Conservation (phyloP, 2,888 invertebrate species). For the Drosophila anomalata region DNA sequence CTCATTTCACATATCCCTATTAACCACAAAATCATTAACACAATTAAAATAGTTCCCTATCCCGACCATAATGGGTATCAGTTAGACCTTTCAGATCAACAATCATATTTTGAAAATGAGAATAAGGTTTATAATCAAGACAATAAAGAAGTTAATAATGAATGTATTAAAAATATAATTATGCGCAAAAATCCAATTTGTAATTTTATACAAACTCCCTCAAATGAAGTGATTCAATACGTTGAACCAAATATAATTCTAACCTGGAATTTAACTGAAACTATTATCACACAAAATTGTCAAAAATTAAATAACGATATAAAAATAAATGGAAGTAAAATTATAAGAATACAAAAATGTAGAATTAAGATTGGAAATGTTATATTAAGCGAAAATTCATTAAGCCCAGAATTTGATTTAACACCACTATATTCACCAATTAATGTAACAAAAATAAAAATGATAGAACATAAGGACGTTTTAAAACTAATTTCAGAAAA, state of each 20-base stretch:
- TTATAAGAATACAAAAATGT: neutral
- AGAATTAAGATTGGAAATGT: constrained; percentile 1
- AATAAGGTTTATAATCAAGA: constrained; percentile 6
- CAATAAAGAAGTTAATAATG: neutral
- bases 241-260: constrained; percentile 2
- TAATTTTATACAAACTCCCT: neutral
- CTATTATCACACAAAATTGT: constrained; percentile 7
- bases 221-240: constrained; percentile 6
- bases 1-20: constrained; percentile 13
- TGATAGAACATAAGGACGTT: neutral
- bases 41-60: constrained; percentile 24
- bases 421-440: neutral
- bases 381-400: constrained; percentile 2
- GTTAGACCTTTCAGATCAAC: constrained; percentile 2
- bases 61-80: constrained; percentile 20
- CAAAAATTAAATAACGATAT: constrained; percentile 1
- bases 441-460: neutral
- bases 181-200: constrained; percentile 3
- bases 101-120: constrained; percentile 10
- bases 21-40: constrained; percentile 11
- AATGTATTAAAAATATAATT: neutral
- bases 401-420: constrained; percentile 1
- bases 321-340: constrained; percentile 4
- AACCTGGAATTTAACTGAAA: constrained; percentile 3
- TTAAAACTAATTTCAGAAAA: constrained; percentile 2